These are phyloP conservation scores for Microtus ochrogaster DNA, from an alignment of 2,113 vertebrate genomes.

Conservation along the genomic window DNA sequence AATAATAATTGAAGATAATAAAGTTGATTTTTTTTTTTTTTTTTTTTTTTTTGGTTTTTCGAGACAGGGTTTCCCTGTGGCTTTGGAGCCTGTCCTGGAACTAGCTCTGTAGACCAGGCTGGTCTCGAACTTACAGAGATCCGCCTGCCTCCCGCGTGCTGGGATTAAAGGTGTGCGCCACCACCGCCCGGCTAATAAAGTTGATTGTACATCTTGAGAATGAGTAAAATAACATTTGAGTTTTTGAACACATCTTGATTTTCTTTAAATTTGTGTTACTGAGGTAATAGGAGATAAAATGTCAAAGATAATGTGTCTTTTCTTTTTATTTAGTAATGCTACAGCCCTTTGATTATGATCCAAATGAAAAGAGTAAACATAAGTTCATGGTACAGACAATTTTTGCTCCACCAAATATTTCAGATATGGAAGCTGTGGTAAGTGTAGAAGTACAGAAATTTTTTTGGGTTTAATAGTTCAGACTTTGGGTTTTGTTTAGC, in stretches of 20 bases:
- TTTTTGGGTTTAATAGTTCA: constrained; percentile 22
- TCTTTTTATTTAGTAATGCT: constrained; percentile 93
- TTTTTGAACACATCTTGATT: constrained; percentile 33
- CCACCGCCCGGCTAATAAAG: no score
- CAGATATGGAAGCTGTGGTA: constrained; percentile 98
- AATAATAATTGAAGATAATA: constrained; percentile 5
- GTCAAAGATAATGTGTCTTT: constrained; percentile 51
- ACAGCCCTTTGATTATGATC: constrained; percentile 99
- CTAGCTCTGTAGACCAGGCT: no score
- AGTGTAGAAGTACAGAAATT: constrained; percentile 80
- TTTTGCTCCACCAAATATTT: constrained; percentile 92
- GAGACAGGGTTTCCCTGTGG: no score
- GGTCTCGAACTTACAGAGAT: no score
- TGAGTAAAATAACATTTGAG: not conserved
- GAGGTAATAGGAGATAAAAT: not conserved
- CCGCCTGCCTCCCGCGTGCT: no score
- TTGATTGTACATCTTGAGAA: constrained; percentile 14
- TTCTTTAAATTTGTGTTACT: constrained; percentile 13
- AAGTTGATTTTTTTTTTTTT: no score
- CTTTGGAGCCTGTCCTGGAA: no score
- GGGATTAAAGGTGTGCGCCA: no score
- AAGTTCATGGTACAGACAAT: constrained; percentile 99
- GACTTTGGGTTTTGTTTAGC: constrained; percentile 35
- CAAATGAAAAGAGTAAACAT: constrained; percentile 99
- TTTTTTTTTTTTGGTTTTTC: no score